Percentiles rank a stretch among this genome's conserved stretches.
Evolutionary conservation across 2,113 vertebrate genomes (phyloP).

Genomic region (Pao palembangensis): DNA sequence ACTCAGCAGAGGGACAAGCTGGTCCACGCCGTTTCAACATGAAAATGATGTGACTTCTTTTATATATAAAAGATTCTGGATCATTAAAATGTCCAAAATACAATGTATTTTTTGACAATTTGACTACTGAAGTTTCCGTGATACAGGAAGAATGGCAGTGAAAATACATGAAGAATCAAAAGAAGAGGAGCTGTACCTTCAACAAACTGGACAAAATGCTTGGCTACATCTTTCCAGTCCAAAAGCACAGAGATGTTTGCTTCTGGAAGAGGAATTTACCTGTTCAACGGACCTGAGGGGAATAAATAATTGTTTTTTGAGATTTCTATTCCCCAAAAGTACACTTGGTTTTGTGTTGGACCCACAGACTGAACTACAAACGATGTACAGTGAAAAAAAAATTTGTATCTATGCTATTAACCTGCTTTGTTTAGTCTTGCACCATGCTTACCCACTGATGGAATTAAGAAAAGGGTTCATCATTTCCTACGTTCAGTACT

Average conservation of each 20-base stretch:
- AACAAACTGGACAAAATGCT: slow-evolving; percentile 34
- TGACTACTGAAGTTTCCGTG: slow-evolving; percentile 44
- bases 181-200: slow-evolving; percentile 29
- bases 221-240: slow-evolving; percentile 34
- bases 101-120: slow-evolving; percentile 63
- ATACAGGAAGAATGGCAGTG: slow-evolving; percentile 16
- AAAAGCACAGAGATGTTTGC: slow-evolving; percentile 23
- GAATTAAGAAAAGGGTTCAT: slow-evolving; percentile 74
- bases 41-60: slow-evolving; percentile 93
- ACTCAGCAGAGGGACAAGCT: slow-evolving; percentile 86
- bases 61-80: slow-evolving; percentile 39
- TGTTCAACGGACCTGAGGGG: slow-evolving; percentile 78
- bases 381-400: slow-evolving; percentile 77
- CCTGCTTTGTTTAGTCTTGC: slow-evolving; percentile 83
- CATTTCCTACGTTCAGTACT: slow-evolving; percentile 63
- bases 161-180: slow-evolving; percentile 19
- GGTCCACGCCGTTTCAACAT: slow-evolving; percentile 95
- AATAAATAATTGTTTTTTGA: slow-evolving; percentile 80
- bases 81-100: slow-evolving; percentile 52
- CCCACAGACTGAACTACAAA: slow-evolving; percentile 80
- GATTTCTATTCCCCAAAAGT: slow-evolving; percentile 80
- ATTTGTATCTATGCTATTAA: slow-evolving; percentile 82
- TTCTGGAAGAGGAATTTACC: slow-evolving; percentile 31
- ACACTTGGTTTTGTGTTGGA: slow-evolving; percentile 83
- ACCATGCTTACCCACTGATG: slow-evolving; percentile 84